phyloP scores from a whole-genome alignment of 2,113 vertebrate species.

The Speoplatyrhinus poulsoni region DNA sequence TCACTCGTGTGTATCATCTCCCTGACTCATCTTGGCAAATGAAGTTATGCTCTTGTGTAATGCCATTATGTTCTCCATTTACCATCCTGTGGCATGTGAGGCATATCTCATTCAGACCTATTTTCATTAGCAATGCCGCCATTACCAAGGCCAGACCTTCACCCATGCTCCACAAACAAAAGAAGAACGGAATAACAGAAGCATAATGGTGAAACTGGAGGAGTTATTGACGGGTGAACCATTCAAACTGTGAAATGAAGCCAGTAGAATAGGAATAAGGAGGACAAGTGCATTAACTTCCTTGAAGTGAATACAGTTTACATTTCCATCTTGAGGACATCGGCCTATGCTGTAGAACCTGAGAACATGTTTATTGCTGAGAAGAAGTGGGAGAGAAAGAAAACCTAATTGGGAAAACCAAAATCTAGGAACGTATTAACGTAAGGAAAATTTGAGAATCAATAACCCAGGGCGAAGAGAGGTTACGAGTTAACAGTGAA shows the following conservation, averaged over 20 bases:
- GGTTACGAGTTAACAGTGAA: neutral
- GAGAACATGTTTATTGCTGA: neutral
- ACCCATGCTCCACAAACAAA: neutral
- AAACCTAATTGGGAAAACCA: too few species aligned
- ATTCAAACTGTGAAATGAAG: neutral
- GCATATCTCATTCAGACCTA: neutral
- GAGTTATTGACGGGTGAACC: neutral
- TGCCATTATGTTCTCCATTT: slow-evolving; percentile 30
- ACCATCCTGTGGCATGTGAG: slow-evolving; percentile 23
- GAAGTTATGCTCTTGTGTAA: slow-evolving; percentile 23
- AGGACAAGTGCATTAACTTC: neutral
- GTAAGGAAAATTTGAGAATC: too few species aligned
- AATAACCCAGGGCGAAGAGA: neutral
- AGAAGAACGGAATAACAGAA: neutral
- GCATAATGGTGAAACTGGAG: neutral
- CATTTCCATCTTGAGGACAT: neutral
- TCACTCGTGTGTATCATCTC: neutral
- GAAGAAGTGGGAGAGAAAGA: slow-evolving; percentile 2
- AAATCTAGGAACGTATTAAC: too few species aligned
- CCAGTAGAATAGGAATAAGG: neutral
- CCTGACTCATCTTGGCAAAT: slow-evolving; percentile 30
- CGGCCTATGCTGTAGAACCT: neutral
- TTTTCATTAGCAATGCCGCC: slow-evolving; percentile 13
- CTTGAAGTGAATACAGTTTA: neutral
- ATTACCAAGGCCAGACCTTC: slow-evolving; percentile 11